These are phyloP conservation scores for Rhagonycha fulva DNA, from an alignment of 2,888 invertebrate genomes.

Conservation along the genomic window DNA sequence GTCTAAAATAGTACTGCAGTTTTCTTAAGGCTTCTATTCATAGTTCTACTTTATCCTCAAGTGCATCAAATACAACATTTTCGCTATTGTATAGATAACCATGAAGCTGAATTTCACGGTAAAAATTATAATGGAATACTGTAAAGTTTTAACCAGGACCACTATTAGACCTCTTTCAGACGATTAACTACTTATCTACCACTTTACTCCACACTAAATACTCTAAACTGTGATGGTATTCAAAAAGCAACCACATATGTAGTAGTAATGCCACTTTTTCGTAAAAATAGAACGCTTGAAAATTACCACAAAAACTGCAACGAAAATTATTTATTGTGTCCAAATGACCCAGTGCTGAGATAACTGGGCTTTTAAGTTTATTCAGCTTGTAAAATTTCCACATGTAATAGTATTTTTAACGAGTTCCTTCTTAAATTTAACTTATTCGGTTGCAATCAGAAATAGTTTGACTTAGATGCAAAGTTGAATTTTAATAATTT, in stretches of 20 bases:
- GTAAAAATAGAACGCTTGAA: neutral
- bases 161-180: neutral
- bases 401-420: neutral
- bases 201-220: neutral
- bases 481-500: neutral
- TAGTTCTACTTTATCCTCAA: neutral
- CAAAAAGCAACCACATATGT: neutral
- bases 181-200: neutral
- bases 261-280: neutral
- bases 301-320: neutral
- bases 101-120: neutral
- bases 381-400: neutral
- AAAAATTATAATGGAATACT: neutral
- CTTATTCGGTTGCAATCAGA: neutral
- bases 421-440: neutral
- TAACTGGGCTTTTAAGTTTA: neutral
- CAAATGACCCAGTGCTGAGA: neutral
- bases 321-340: neutral
- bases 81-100: neutral
- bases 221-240: neutral
- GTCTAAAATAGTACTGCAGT: neutral
- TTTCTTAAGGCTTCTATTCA: neutral
- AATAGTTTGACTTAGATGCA: neutral
- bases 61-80: neutral
- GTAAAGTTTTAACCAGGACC: neutral